A percentile compares a stretch with the other conserved stretches of the same genome.
phyloP scores from a whole-genome alignment of 2,797 vertebrate species.

The Rachycentron canadum region DNA sequence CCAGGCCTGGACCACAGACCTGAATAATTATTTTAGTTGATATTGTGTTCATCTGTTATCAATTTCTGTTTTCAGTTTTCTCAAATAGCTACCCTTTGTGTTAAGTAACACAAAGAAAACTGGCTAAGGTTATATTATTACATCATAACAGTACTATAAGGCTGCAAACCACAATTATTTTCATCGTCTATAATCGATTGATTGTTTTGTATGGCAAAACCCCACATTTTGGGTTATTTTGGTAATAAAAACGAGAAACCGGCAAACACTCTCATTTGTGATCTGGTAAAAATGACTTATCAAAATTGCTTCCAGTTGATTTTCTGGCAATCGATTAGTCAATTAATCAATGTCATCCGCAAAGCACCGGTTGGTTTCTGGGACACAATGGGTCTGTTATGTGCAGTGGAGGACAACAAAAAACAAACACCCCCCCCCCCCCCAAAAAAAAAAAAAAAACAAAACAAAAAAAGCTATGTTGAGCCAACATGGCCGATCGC shows the following conservation, averaged over 20 bases:
- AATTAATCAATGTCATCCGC: neutral
- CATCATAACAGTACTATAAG: neutral
- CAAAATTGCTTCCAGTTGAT: neutral
- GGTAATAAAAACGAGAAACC: neutral
- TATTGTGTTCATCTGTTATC: neutral
- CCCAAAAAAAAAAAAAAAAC: neutral
- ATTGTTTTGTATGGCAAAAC: neutral
- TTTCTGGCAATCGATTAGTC: neutral
- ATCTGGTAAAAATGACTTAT: neutral
- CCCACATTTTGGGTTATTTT: neutral
- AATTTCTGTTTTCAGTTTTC: neutral
- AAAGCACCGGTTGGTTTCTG: neutral
- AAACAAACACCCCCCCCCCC: too few species aligned
- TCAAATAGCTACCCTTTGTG: neutral
- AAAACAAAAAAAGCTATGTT: neutral
- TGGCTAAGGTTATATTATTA: neutral
- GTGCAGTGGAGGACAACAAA: neutral
- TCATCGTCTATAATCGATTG: neutral
- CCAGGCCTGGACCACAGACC: neutral
- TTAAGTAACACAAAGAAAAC: neutral
- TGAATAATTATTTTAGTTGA: neutral
- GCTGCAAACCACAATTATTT: neutral
- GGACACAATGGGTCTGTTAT: neutral
- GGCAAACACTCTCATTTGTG: neutral
- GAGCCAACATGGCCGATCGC: conserved; percentile 71